Conservation (phyloP, 2,113 vertebrate genomes). For the Pseudonaja textilis region DNA sequence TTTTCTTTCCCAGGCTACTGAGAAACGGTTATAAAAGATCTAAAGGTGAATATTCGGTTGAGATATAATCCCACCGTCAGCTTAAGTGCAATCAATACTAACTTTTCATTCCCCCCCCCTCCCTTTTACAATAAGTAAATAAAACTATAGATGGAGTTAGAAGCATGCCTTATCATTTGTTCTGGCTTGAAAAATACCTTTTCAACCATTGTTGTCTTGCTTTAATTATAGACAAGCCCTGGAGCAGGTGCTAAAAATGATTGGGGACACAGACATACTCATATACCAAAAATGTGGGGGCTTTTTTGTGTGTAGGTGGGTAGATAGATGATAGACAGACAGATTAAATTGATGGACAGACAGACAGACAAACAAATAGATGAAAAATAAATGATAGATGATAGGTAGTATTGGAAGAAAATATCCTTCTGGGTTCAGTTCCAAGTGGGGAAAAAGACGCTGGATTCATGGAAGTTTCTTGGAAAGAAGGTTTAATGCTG, state of each 20-base stretch:
- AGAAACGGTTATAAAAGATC: conserved; percentile 59
- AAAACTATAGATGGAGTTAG: conserved; percentile 36
- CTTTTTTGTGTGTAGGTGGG: not conserved
- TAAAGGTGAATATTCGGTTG: conserved; percentile 61
- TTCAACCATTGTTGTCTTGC: not conserved
- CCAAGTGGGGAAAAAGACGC: too few relatives aligned
- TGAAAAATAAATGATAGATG: too few relatives aligned
- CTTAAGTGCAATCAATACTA: conserved; percentile 73
- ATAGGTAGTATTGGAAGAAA: too few relatives aligned
- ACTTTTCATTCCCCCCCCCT: conserved; percentile 47
- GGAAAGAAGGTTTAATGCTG: too few relatives aligned
- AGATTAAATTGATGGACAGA: not conserved
- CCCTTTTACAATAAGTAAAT: conserved; percentile 28
- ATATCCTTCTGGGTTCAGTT: too few relatives aligned
- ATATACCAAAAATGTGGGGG: not conserved
- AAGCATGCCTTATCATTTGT: conserved; percentile 31
- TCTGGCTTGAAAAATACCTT: conserved; percentile 23
- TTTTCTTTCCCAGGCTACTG: conserved; percentile 72
- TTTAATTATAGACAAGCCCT: not conserved
- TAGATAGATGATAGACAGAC: not conserved
- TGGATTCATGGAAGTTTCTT: too few relatives aligned
- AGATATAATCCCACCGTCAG: conserved; percentile 66
- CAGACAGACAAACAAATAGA: not conserved
- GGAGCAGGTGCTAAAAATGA: not conserved
- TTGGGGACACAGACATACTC: not conserved